Evolutionary conservation across 2,797 vertebrate species (phyloP), one percentile per base, ranked within the genome.

Genomic region (Eulemur rubriventer): DNA sequence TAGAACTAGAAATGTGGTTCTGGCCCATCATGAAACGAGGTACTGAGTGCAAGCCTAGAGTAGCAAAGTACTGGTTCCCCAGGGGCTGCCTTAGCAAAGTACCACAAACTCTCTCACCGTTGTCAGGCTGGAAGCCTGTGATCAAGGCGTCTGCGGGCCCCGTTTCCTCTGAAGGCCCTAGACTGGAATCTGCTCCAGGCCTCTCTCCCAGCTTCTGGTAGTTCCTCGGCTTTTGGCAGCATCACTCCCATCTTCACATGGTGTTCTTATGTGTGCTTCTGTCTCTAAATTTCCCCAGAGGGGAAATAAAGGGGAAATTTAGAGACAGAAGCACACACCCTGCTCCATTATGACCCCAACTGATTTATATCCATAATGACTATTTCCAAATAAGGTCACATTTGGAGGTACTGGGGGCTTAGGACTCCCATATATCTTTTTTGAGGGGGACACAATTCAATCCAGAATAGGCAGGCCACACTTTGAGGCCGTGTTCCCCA

Each of bases 121-220:
- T 13, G 22, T 33, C n/a, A 2, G 13, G 33, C 24, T 67, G 41
- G 30, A 12, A 65, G n/a, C 43, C 28, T 0, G 16, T 38, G 48
- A 38, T n/a, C 7, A 67, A 22, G 38, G 48, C 22, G 7, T 50
- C 41, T 12, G 33, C 28, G 2, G 41, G 18, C 16, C 28, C 7
- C 1, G 1, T 4, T 61, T n/a, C 35, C 10, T 41, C 28, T 16
- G 33, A 28, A 48, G 33, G 4, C 18, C 0, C 59, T 5, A 12
- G 28, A 14, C 12, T 18, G 22, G 16, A 43, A 38, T 2, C 18
- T 8, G 12, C 5, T 43, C 26, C 24, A 10, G 33, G 43, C 24
- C 38, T 50, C 6, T 61, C 20, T 85, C 24, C 41, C 14, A 4
- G 11, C 12, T 55, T 67, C 67, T 9, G n/a, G 9, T n/a, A 75